Percentiles rank a stretch among this genome's conserved stretches.
These are phyloP conservation scores for Drosophila pallidifrons DNA, from an alignment of 1,140 invertebrate genomes.

Conservation along the genomic window DNA sequence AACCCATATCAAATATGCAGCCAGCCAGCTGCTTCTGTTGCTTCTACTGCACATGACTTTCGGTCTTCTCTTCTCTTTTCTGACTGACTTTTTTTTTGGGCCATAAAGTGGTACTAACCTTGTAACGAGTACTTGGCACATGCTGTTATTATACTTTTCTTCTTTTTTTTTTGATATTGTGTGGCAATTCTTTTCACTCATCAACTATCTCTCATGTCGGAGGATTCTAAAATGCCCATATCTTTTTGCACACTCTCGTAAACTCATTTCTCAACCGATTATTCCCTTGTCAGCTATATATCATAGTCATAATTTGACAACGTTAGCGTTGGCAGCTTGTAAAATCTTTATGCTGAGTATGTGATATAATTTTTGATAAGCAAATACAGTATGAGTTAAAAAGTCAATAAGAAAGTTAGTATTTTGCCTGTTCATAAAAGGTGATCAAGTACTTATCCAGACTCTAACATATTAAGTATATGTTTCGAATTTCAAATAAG, in stretches of 20 bases:
- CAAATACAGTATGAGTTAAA: too few species aligned
- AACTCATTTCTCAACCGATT: not conserved
- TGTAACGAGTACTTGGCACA: not conserved
- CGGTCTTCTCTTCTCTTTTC: not conserved
- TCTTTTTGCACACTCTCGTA: not conserved
- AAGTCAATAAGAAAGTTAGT: too few species aligned
- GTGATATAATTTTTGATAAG: too few species aligned
- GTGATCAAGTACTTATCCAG: too few species aligned
- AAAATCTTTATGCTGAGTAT: not conserved
- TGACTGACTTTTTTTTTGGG: not conserved
- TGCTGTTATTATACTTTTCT: not conserved
- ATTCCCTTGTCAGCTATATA: not conserved
- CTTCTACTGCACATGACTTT: not conserved
- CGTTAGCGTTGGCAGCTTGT: not conserved
- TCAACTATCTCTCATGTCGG: not conserved
- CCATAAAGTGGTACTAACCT: not conserved
- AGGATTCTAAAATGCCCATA: not conserved
- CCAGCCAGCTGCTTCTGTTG: not conserved
- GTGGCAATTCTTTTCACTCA: not conserved
- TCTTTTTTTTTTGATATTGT: not conserved
- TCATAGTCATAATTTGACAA: not conserved
- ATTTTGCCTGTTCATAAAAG: too few species aligned
- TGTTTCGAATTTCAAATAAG: too few species aligned
- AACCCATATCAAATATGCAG: constrained; percentile 39
- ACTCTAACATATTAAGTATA: too few species aligned